Evolutionary conservation across 2,797 vertebrate species (phyloP).

Genomic region (Fistularia tabacaria): DNA sequence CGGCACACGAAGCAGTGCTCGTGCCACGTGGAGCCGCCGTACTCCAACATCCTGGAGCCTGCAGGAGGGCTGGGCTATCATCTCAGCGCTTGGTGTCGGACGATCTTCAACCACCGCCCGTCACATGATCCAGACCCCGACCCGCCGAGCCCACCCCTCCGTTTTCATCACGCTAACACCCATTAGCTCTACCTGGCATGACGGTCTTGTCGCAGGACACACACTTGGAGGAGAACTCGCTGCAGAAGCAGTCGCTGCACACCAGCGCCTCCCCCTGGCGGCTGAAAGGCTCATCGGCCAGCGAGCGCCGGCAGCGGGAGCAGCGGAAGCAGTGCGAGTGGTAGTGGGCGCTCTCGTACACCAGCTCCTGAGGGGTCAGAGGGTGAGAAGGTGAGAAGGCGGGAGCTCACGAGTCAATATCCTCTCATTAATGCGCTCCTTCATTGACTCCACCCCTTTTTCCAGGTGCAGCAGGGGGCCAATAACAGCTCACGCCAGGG

Average conservation of each 20-base stretch:
- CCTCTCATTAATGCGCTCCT: too few species aligned
- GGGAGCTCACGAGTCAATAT: too few species aligned
- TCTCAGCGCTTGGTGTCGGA: too few species aligned
- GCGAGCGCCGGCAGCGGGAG: slow-evolving; percentile 89
- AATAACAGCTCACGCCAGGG: too few species aligned
- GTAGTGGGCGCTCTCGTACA: slow-evolving; percentile 90
- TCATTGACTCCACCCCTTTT: too few species aligned
- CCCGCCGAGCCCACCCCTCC: too few species aligned
- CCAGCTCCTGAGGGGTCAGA: slow-evolving; percentile 81
- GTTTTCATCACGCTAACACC: too few species aligned
- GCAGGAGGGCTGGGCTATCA: slow-evolving; percentile 1
- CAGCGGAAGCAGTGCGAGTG: slow-evolving; percentile 94
- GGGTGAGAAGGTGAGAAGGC: too few species aligned
- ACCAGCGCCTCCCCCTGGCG: slow-evolving; percentile 86
- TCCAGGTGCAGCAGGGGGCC: too few species aligned
- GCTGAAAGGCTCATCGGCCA: slow-evolving; percentile 91
- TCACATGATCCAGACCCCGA: too few species aligned
- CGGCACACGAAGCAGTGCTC: slow-evolving; percentile 91
- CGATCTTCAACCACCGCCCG: too few species aligned
- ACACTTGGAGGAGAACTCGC: slow-evolving; percentile 91
- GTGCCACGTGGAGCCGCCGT: slow-evolving; percentile 86
- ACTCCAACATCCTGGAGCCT: slow-evolving; percentile 92
- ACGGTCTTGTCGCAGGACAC: slow-evolving; percentile 88
- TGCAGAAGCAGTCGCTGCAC: slow-evolving; percentile 95
- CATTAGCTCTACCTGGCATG: slow-evolving; percentile 83